Conservation (phyloP, 1,140 invertebrate genomes). For the Potamilus streckersoni region DNA sequence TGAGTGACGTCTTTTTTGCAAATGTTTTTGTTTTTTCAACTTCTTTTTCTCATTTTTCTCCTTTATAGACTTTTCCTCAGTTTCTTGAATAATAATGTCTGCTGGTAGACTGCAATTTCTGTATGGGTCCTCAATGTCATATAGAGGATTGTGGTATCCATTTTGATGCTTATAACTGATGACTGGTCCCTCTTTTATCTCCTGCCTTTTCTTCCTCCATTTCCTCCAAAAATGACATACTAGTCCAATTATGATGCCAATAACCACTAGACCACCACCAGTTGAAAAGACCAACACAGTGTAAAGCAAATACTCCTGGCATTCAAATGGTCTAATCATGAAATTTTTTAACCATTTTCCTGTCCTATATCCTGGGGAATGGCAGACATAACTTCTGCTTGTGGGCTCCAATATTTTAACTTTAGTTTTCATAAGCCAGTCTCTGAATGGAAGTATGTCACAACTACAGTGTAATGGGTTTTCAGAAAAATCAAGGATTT, state of each 20-base stretch:
- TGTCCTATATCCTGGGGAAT: conserved; percentile 7
- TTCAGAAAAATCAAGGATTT: conserved; percentile 25
- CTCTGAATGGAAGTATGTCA: conserved; percentile 20
- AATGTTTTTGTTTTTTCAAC: no score
- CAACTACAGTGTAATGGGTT: conserved; percentile 25
- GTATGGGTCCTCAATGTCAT: no score
- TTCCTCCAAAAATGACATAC: conserved; percentile 15
- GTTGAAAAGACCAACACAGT: conserved; percentile 22
- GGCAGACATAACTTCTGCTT: conserved; percentile 21
- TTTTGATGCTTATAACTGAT: background rate
- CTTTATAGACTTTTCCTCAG: no score
- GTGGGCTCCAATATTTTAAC: conserved; percentile 9
- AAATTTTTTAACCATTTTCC: conserved; percentile 14
- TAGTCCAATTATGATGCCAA: conserved; percentile 12
- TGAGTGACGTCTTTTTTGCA: no score
- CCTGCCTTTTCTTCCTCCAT: conserved; percentile 21
- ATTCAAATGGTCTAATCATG: conserved; percentile 23
- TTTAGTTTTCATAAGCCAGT: conserved; percentile 12
- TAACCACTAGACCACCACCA: conserved; percentile 15
- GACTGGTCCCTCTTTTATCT: background rate
- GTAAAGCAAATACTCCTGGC: conserved; percentile 20
- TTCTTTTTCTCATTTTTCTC: no score
- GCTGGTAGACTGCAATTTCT: no score
- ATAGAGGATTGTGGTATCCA: no score
- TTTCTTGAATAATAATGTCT: no score